phyloP scores from a whole-genome alignment of 2,113 vertebrate species.

The Budorcas taxicolor region DNA sequence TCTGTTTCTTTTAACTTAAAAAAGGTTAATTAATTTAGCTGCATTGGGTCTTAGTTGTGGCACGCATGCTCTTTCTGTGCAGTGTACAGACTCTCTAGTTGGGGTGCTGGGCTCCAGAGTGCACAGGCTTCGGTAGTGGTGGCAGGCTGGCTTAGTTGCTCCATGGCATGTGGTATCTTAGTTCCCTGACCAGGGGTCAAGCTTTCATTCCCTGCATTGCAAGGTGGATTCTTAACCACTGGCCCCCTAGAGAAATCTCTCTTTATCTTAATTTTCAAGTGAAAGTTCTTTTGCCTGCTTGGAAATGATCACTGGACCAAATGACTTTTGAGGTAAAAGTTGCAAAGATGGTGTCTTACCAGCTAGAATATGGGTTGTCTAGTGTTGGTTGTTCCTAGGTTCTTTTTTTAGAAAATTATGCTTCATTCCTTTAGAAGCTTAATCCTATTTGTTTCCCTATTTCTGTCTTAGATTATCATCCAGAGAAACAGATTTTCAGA shows the following conservation, averaged over 20 bases:
- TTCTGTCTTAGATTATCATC: not conserved
- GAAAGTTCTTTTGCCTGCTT: not conserved
- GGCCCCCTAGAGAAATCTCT: not conserved
- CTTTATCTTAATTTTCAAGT: not conserved
- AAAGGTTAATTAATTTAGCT: not conserved
- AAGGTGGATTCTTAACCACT: not conserved
- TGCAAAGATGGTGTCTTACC: not conserved
- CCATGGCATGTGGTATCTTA: not conserved
- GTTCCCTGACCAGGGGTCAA: not conserved
- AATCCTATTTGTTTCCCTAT: not conserved
- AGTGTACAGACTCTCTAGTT: not conserved
- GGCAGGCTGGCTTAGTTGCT: not conserved
- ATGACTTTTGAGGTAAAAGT: not conserved
- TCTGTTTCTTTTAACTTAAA: not conserved
- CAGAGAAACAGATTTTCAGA: conserved; percentile 10
- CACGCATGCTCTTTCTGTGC: not conserved
- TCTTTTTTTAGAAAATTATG: not conserved
- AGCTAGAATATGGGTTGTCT: not conserved
- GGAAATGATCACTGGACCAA: not conserved
- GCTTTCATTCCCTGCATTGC: not conserved
- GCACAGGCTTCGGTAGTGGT: not conserved
- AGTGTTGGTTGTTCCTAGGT: not conserved
- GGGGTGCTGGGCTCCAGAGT: not conserved
- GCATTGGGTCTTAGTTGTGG: not conserved
- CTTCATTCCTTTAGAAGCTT: not conserved